Conservation (phyloP, 2,888 invertebrate species). For the Clepsis dumicolana region DNA sequence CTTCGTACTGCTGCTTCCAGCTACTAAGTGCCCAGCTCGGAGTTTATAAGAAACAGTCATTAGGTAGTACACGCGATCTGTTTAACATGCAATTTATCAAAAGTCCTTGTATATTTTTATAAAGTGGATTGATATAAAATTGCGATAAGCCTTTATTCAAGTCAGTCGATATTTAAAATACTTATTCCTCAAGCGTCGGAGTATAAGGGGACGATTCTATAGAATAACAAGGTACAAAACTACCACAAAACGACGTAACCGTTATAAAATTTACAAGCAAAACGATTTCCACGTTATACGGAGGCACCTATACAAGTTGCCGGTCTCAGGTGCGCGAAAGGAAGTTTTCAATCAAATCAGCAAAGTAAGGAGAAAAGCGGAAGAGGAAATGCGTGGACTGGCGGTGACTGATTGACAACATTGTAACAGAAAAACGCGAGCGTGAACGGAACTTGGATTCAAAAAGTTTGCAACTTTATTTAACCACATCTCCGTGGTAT, state of each 20-base stretch:
- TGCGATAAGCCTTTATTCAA: no score
- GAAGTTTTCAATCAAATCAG: constrained; percentile 84
- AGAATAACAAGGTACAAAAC: background rate
- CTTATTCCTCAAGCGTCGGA: no score
- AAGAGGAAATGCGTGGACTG: constrained; percentile 67
- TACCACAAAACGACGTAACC: constrained; percentile 8
- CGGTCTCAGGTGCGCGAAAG: constrained; percentile 75
- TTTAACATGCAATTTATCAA: no score
- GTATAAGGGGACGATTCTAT: background rate
- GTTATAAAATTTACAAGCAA: constrained; percentile 36
- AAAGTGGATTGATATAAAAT: no score
- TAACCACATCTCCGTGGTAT: constrained; percentile 60
- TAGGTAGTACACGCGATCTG: no score
- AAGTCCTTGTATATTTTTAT: no score
- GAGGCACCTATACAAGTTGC: constrained; percentile 36
- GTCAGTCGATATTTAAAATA: no score
- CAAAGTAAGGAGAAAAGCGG: constrained; percentile 65
- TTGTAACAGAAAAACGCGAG: constrained; percentile 61
- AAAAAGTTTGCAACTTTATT: constrained; percentile 54
- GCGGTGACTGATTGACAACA: constrained; percentile 82
- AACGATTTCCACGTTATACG: constrained; percentile 37
- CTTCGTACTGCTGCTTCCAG: background rate
- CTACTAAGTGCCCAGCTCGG: no score
- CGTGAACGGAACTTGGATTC: constrained; percentile 16
- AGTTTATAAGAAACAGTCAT: no score